Evolutionary conservation across 2,113 vertebrate genomes (phyloP).

Genomic region (Lepus timidus): DNA sequence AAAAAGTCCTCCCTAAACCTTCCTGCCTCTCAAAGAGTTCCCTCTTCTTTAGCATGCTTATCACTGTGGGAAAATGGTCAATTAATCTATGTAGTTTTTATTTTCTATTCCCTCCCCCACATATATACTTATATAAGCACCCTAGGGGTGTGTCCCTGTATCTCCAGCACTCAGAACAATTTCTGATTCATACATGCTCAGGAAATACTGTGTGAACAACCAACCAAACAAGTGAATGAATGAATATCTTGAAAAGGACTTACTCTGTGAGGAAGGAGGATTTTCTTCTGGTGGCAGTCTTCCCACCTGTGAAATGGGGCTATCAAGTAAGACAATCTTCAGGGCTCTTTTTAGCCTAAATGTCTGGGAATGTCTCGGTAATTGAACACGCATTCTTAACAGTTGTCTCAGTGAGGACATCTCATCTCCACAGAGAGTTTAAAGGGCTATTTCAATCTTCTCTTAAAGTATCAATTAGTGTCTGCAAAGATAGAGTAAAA

Average conservation of each 20-base stretch:
- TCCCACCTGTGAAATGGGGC: slow-evolving; percentile 6
- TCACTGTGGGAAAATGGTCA: neutral
- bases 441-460: neutral
- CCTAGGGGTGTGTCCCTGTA: neutral
- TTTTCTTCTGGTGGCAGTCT: neutral
- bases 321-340: neutral
- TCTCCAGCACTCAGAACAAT: neutral
- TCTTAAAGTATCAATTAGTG: neutral
- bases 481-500: slow-evolving; percentile 39
- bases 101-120: neutral
- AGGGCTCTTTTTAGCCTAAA: neutral
- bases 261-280: neutral
- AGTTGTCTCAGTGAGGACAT: neutral
- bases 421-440: neutral
- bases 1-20: neutral
- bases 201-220: neutral
- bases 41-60: neutral
- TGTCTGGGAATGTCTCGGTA: neutral
- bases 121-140: neutral
- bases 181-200: neutral
- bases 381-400: neutral
- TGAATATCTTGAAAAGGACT: neutral
- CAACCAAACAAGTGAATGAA: neutral
- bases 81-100: neutral
- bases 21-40: neutral